Evolutionary conservation across 1,140 invertebrate genomes (phyloP).

Genomic region (Drosophila obscura): DNA sequence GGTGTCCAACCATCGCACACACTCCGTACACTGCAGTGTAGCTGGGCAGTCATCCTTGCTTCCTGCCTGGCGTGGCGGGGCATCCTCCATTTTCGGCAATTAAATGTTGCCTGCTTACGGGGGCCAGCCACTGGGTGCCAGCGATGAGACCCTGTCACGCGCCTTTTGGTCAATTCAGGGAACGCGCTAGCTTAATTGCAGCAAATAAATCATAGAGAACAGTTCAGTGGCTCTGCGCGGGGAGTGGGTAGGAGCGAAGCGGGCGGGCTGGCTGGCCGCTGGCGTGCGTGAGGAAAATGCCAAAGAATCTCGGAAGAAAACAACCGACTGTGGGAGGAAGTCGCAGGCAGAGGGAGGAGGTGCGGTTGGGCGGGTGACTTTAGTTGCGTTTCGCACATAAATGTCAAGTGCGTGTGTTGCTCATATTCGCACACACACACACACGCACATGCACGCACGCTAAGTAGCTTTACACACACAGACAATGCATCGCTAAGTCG

Average conservation of each 20-base stretch:
- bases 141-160: conserved; percentile 45
- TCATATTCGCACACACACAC: conserved; percentile 51
- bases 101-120: conserved; percentile 35
- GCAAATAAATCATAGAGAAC: conserved; percentile 68
- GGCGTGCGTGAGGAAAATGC: conserved; percentile 65
- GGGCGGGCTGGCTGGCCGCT: conserved; percentile 7
- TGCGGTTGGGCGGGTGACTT: conserved; percentile 17
- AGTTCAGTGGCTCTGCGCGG: too few relatives aligned
- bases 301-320: conserved; percentile 40
- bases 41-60: background rate
- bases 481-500: conserved; percentile 40
- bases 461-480: conserved; percentile 65
- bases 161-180: conserved; percentile 47
- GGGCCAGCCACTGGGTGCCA: conserved; percentile 4
- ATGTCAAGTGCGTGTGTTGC: conserved; percentile 77
- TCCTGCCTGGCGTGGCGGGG: background rate
- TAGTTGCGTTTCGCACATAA: conserved; percentile 70
- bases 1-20: too few relatives aligned
- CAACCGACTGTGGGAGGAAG: background rate
- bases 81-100: conserved; percentile 16
- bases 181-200: conserved; percentile 70
- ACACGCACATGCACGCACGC: conserved; percentile 44
- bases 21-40: too few relatives aligned
- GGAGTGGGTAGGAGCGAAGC: background rate
- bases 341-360: background rate